A percentile compares a stretch with the other conserved stretches of the same genome.
These are phyloP conservation scores for Hemicrepidius hirtus DNA, from an alignment of 2,888 invertebrate genomes.

Conservation along the genomic window DNA sequence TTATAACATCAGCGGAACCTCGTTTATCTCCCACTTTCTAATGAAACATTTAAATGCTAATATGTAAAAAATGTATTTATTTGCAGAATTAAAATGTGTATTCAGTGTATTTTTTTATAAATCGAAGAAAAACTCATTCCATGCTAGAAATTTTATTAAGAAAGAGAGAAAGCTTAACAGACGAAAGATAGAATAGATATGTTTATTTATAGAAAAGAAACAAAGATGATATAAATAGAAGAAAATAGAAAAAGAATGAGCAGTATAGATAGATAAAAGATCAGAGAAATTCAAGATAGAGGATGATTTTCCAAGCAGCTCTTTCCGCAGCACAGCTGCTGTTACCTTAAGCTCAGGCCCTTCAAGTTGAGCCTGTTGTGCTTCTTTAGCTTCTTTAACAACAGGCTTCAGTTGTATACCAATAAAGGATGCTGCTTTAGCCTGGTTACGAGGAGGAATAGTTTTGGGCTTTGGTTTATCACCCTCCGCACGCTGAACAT, in stretches of 20 bases:
- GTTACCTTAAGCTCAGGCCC: constrained; percentile 70
- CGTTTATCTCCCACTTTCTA: constrained; percentile 62
- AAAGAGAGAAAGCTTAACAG: constrained; percentile 19
- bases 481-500: constrained; percentile 58
- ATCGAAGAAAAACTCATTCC: not conserved
- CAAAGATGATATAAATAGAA: constrained; percentile 36
- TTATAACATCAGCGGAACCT: constrained; percentile 21
- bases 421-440: constrained; percentile 76
- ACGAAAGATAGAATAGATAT: not conserved
- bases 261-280: constrained; percentile 14
- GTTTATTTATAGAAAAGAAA: constrained; percentile 22
- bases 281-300: constrained; percentile 22
- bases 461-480: constrained; percentile 69
- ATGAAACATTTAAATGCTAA: constrained; percentile 19
- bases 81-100: constrained; percentile 2
- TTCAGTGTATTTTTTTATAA: not conserved
- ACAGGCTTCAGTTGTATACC: constrained; percentile 78
- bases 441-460: constrained; percentile 72
- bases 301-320: constrained; percentile 15
- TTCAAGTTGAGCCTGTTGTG: constrained; percentile 65
- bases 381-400: constrained; percentile 69
- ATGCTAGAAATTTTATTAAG: constrained; percentile 19
- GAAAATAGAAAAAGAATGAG: constrained; percentile 33
- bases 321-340: constrained; percentile 15
- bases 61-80: not conserved